Conservation (phyloP, 2,113 vertebrate genomes). For the Pelodiscus sinensis region DNA sequence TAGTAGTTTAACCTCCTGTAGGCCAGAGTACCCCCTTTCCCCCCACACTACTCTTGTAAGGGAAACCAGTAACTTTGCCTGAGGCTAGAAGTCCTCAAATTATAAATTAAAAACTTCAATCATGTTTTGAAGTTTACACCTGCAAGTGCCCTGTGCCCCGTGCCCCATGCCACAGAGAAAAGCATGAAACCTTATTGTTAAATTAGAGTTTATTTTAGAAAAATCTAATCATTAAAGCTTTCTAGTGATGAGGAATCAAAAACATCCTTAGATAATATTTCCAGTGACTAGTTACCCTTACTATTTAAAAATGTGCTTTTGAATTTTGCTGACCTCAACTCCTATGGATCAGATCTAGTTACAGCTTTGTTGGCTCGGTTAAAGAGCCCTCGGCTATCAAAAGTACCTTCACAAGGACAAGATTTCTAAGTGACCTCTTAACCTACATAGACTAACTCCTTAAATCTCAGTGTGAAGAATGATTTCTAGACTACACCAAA, state of each 20-base stretch:
- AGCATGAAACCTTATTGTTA: not conserved
- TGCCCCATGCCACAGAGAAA: not conserved
- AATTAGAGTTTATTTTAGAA: not conserved
- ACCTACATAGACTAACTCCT: not conserved
- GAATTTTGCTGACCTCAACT: not conserved
- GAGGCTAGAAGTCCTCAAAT: not conserved
- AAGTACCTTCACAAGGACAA: no score
- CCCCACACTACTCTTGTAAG: not conserved
- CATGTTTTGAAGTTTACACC: not conserved
- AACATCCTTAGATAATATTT: not conserved
- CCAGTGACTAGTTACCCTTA: not conserved
- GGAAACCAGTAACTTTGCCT: not conserved
- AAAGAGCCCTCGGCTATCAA: not conserved
- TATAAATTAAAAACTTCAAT: not conserved
- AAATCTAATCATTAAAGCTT: not conserved
- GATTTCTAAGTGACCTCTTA: no score
- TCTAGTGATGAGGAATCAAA: not conserved
- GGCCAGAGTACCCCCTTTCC: not conserved
- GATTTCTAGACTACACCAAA: not conserved
- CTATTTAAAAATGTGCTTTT: not conserved
- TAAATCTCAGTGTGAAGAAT: not conserved
- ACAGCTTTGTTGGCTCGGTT: not conserved
- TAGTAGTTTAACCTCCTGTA: not conserved
- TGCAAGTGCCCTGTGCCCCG: not conserved
- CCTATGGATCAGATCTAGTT: not conserved